A percentile compares a stretch with the other conserved stretches of the same genome.
These are phyloP conservation scores for Oryzias javanicus DNA, from an alignment of 2,113 vertebrate species.

Conservation along the genomic window DNA sequence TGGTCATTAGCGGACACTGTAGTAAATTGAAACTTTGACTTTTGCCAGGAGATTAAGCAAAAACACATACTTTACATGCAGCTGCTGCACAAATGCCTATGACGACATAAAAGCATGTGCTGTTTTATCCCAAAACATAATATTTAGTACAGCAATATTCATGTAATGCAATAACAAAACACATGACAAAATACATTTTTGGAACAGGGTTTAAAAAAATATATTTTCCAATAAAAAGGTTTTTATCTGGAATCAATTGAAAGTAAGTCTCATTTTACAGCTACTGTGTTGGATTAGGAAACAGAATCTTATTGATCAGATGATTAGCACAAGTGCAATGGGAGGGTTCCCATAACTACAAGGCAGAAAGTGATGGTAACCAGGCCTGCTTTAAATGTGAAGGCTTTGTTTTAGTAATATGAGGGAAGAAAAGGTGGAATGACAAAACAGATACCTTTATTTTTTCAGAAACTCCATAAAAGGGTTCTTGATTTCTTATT, in stretches of 20 bases:
- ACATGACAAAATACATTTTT: background rate
- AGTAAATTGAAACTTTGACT: background rate
- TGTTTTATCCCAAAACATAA: background rate
- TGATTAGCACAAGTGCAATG: conserved; percentile 29
- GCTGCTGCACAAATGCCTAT: too few species aligned
- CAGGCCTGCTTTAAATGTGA: conserved; percentile 13
- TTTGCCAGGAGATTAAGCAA: too few species aligned
- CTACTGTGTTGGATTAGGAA: conserved; percentile 37
- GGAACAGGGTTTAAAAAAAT: background rate
- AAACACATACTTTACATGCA: too few species aligned
- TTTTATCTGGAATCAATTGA: conserved; percentile 39
- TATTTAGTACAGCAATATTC: conserved; percentile 1
- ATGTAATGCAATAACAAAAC: too few species aligned
- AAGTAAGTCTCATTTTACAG: conserved; percentile 45
- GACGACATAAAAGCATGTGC: too few species aligned
- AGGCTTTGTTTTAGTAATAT: background rate
- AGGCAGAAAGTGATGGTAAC: conserved; percentile 19
- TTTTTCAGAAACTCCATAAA: too few species aligned
- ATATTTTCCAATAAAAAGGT: conserved; percentile 2
- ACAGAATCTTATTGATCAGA: conserved; percentile 49
- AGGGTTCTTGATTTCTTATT: too few species aligned
- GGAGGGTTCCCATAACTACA: conserved; percentile 21
- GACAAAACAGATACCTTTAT: background rate
- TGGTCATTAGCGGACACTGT: conserved; percentile 26
- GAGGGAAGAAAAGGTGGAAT: background rate